Evolutionary conservation across 2,888 invertebrate genomes (phyloP), one percentile per base, ranked within the genome.

Genomic region (Cheilosia urbana): DNA sequence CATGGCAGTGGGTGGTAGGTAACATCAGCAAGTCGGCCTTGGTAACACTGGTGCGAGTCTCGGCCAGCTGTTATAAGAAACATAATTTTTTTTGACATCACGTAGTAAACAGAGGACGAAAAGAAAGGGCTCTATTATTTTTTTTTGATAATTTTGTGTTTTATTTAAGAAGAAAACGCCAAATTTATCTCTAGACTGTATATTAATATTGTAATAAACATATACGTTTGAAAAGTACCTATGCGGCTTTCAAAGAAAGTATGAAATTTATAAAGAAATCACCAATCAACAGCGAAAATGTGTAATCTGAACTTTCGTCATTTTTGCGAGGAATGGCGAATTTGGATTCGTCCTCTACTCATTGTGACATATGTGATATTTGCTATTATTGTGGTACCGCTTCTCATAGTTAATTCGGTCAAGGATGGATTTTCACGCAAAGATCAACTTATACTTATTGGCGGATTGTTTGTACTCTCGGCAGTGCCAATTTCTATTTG

Each of bases 401-500:
- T 97, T 88, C 94, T 98, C 85, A 94, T 98, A 89, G 93, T 95
- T 42, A 96, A 97, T 91, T 96, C 97, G 0, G 94, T 97, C 80
- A 94, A 95, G 90, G 95, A 96, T 94, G 96, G 96, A 6, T 95
- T 97, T 88, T 94, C 95, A 60, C 95, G 95, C 88, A 95, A 95
- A 87, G 96, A 97, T 90, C 96, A 97, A 92, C 96, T 96, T 89
- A 94, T 96, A 73, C 93, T 98, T 87, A 95, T 98, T 76, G 98
- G 96, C 13, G 98, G 98, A 4, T 94, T 97, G n/a, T 98, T 98
- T 93, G 98, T 97, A 24, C 94, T 98, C 87, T 93, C 98, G 76
- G 97, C 98, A 0, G 93, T 99, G 62, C 98, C 98, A 0, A 96
- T 98, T 87, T 97, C 98, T 55, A 94, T 98, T 89, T 98, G 98